Evolutionary conservation across 1,140 invertebrate genomes (phyloP).

Genomic region (Drosophila insularis): DNA sequence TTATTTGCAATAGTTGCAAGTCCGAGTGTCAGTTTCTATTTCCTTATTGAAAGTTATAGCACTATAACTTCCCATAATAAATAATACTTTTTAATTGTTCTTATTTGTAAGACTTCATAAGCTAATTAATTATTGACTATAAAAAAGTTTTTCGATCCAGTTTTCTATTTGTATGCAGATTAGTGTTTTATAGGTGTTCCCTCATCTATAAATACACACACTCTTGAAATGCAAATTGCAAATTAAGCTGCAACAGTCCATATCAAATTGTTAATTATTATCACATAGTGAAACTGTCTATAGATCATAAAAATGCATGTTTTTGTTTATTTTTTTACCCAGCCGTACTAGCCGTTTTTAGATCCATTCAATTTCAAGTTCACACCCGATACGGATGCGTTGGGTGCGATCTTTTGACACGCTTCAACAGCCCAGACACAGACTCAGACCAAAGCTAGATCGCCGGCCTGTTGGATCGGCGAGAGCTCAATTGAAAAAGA

Average conservation of each 20-base stretch:
- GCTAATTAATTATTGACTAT: constrained; percentile 17
- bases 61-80: not conserved
- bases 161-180: constrained; percentile 30
- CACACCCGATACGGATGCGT: constrained; percentile 49
- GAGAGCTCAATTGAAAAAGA: constrained; percentile 57
- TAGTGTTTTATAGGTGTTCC: not conserved
- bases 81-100: constrained; percentile 2
- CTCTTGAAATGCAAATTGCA: constrained; percentile 38
- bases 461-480: constrained; percentile 11
- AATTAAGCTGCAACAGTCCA: constrained; percentile 60
- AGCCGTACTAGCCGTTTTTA: not conserved
- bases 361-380: constrained; percentile 32
- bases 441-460: not conserved
- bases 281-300: constrained; percentile 58
- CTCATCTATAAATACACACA: not conserved
- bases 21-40: too few species aligned
- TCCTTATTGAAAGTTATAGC: not conserved
- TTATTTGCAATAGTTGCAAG: too few species aligned
- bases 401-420: constrained; percentile 72
- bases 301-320: constrained; percentile 48
- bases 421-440: constrained; percentile 44
- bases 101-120: constrained; percentile 14
- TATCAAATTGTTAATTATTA: constrained; percentile 61
- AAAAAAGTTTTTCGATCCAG: constrained; percentile 26
- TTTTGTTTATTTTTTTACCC: constrained; percentile 12